Evolutionary conservation across 2,888 invertebrate species (phyloP).

Genomic region (Drosophila mettleri): DNA sequence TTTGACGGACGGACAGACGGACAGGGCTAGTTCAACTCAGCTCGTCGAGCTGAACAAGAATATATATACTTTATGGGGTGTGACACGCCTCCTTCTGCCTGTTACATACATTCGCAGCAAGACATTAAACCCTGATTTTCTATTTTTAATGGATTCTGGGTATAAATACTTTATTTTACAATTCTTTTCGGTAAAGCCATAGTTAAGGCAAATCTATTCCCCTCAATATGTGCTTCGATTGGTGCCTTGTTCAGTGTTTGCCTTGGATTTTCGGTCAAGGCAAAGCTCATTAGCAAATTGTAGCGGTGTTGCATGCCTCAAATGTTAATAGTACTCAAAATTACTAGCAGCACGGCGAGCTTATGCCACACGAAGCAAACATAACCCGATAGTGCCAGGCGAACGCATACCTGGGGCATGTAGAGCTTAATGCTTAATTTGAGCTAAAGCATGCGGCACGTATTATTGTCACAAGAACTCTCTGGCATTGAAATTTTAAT

Average conservation of each 20-base stretch:
- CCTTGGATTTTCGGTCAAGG: background rate
- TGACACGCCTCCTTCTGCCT: too few relatives aligned
- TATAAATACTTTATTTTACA: too few relatives aligned
- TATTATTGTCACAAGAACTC: conserved; percentile 37
- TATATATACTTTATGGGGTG: too few relatives aligned
- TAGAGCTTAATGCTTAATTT: conserved; percentile 52
- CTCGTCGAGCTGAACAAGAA: too few relatives aligned
- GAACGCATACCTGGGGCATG: background rate
- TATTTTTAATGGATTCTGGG: too few relatives aligned
- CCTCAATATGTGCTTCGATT: too few relatives aligned
- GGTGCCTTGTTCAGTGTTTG: background rate
- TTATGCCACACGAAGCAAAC: conserved; percentile 17
- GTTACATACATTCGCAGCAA: too few relatives aligned
- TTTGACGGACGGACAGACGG: too few relatives aligned
- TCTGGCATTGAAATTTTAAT: conserved; percentile 82
- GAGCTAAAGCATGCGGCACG: conserved; percentile 47
- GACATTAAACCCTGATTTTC: background rate
- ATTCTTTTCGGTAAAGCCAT: background rate
- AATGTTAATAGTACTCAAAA: background rate
- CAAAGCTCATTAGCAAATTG: conserved; percentile 28
- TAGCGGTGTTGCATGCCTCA: conserved; percentile 10
- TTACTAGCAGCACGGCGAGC: background rate
- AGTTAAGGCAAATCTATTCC: background rate
- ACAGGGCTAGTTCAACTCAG: too few relatives aligned
- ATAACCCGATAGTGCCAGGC: conserved; percentile 23